Evolutionary conservation across 2,113 vertebrate genomes (phyloP).

Genomic region (Talpa occidentalis): DNA sequence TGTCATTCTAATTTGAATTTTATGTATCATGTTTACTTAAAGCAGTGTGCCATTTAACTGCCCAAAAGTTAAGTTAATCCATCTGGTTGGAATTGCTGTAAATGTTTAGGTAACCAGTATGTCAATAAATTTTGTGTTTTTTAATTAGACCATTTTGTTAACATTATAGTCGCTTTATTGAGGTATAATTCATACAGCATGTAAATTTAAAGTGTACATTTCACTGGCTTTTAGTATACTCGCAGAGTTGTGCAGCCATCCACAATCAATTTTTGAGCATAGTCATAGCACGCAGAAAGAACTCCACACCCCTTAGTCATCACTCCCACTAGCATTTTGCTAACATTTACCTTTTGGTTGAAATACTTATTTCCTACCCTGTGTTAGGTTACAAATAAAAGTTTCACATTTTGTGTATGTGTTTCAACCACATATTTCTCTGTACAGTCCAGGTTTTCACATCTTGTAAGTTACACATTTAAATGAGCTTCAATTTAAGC

Average conservation of each 20-base stretch:
- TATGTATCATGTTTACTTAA: not conserved
- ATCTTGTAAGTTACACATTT: not conserved
- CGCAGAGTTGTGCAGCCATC: not conserved
- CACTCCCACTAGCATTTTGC: not conserved
- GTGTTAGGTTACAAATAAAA: not conserved
- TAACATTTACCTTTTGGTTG: not conserved
- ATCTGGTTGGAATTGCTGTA: not conserved
- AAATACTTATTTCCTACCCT: not conserved
- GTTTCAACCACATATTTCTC: constrained; percentile 12
- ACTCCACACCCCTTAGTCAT: not conserved
- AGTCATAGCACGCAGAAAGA: not conserved
- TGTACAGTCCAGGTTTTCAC: not conserved
- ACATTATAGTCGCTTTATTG: not conserved
- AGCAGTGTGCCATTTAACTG: not conserved
- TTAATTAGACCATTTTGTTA: not conserved
- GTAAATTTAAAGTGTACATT: not conserved
- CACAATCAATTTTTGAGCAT: not conserved
- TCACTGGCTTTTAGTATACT: not conserved
- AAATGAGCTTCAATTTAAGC: not conserved
- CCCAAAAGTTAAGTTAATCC: not conserved
- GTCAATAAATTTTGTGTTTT: not conserved
- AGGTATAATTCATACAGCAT: not conserved
- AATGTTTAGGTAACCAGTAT: not conserved
- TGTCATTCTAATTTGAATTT: constrained; percentile 11
- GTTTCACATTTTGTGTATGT: not conserved